phyloP scores from a whole-genome alignment of 2,113 vertebrate genomes.

The Gavia stellata region DNA sequence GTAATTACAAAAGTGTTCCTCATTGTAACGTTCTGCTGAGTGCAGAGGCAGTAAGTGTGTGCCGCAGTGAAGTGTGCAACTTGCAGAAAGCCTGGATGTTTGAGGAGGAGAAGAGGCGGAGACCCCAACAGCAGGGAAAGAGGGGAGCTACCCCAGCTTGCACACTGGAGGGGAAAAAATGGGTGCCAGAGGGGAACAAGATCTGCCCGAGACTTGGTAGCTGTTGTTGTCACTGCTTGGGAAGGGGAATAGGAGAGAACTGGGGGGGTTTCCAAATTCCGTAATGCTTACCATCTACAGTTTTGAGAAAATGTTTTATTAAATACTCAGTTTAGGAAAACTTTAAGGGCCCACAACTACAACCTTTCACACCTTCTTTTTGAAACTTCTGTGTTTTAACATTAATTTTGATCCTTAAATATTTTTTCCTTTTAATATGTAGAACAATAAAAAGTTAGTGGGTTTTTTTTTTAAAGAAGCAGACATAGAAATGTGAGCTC shows the following conservation, averaged over 20 bases:
- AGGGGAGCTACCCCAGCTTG: background rate
- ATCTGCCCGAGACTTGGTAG: background rate
- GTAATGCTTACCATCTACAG: too few relatives aligned
- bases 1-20: constrained; percentile 16
- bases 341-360: background rate
- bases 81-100: background rate
- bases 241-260: background rate
- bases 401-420: background rate
- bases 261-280: background rate
- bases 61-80: background rate
- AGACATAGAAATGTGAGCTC: background rate
- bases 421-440: background rate
- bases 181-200: background rate
- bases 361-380: background rate
- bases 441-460: background rate
- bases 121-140: background rate
- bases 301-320: background rate
- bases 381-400: background rate
- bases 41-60: background rate
- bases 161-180: background rate
- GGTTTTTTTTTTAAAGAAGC: background rate
- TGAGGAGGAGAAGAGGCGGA: background rate
- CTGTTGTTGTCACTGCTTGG: background rate
- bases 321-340: background rate
- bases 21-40: background rate